phyloP scores from a whole-genome alignment of 2,797 vertebrate species.

The Buceros bicornis region DNA sequence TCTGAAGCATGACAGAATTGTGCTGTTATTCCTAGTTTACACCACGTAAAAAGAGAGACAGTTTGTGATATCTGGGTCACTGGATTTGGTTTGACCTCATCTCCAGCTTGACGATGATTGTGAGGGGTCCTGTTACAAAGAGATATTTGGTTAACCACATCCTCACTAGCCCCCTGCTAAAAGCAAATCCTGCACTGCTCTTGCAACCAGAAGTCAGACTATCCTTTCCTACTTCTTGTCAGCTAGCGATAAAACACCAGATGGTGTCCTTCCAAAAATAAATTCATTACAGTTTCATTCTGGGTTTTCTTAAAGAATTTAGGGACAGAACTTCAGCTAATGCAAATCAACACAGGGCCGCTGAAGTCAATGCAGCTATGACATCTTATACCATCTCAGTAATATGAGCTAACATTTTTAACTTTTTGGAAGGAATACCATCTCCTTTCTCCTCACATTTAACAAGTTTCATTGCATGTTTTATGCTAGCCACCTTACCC shows the following conservation, averaged over 20 bases:
- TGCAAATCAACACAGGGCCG: neutral
- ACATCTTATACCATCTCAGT: constrained; percentile 41
- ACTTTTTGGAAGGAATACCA: neutral
- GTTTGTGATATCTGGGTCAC: constrained; percentile 14
- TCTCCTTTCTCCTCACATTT: neutral
- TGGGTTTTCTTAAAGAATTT: constrained; percentile 67
- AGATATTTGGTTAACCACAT: constrained; percentile 10
- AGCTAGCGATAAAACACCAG: constrained; percentile 68
- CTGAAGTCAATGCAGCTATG: constrained; percentile 29
- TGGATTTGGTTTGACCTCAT: neutral
- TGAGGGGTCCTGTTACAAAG: constrained; percentile 24
- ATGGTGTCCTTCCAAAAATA: constrained; percentile 75
- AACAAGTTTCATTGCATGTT: neutral
- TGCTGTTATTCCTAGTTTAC: constrained; percentile 49
- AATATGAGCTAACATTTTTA: constrained; percentile 39
- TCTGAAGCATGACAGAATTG: neutral
- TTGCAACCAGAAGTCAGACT: constrained; percentile 50
- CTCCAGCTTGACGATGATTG: neutral
- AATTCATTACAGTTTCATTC: constrained; percentile 71
- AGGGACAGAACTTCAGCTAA: constrained; percentile 53
- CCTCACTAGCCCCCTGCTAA: neutral
- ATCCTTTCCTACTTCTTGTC: constrained; percentile 59
- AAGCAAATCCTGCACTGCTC: constrained; percentile 16
- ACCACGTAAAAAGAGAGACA: constrained; percentile 12
- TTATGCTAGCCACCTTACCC: neutral